Percentiles rank a stretch among this genome's conserved stretches.
Evolutionary conservation across 2,797 vertebrate genomes (phyloP).

Genomic region (Propithecus deckenii): DNA sequence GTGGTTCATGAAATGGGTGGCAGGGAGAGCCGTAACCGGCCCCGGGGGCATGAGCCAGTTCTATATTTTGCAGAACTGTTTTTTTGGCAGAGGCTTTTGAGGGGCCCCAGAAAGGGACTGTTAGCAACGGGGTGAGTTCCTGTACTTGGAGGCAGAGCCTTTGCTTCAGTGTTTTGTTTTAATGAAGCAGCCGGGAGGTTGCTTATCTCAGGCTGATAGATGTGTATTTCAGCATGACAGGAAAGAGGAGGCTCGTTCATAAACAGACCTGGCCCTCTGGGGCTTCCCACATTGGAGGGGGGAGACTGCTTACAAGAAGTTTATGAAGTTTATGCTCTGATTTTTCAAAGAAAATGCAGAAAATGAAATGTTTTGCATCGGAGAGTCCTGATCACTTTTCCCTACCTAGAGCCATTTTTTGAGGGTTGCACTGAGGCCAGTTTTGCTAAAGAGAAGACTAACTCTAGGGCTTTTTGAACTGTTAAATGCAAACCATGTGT

Average conservation of each 20-base stretch:
- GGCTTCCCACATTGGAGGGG: not conserved
- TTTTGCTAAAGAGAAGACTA: not conserved
- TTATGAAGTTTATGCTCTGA: not conserved
- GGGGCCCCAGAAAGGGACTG: conserved; percentile 77
- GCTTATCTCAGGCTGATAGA: conserved; percentile 75
- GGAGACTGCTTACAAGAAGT: not conserved
- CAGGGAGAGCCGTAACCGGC: conserved; percentile 68
- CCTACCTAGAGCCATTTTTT: conserved; percentile 3
- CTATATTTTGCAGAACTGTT: conserved; percentile 58
- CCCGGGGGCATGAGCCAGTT: conserved; percentile 27
- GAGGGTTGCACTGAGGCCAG: conserved; percentile 16
- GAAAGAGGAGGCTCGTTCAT: conserved; percentile 74
- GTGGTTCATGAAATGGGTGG: conserved; percentile 70
- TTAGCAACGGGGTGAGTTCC: not conserved
- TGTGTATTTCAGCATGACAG: conserved; percentile 67
- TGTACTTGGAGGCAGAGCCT: not conserved
- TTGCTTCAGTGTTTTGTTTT: conserved; percentile 46
- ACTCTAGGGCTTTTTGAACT: not conserved
- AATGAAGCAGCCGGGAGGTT: conserved; percentile 45
- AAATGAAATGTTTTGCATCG: conserved; percentile 6
- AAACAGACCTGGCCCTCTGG: conserved; percentile 71
- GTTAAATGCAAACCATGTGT: conserved; percentile 77
- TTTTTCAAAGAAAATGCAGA: conserved; percentile 45
- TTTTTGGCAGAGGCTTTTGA: conserved; percentile 69
- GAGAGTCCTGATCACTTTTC: conserved; percentile 36